Evolutionary conservation across 1,140 invertebrate genomes (phyloP).

Genomic region (Drosophila paulistorum): DNA sequence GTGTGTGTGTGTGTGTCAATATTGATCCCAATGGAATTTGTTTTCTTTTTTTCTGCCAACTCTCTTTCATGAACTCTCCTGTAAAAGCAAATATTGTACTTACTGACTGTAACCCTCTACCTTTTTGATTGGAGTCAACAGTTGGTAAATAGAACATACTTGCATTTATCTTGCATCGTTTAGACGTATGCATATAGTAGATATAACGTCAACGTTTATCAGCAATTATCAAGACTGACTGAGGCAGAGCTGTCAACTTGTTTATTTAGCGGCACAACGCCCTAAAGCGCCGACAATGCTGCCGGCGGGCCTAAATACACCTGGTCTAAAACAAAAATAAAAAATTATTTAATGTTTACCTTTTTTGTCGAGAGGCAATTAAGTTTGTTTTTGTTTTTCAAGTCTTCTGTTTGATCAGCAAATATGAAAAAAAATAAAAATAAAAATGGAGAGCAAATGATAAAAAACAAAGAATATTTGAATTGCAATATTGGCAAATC

Average conservation of each 20-base stretch:
- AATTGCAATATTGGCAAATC: constrained; percentile 6
- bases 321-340: constrained; percentile 11
- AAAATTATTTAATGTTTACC: constrained; percentile 44
- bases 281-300: constrained; percentile 34
- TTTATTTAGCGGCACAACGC: constrained; percentile 63
- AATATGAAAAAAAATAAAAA: constrained; percentile 32
- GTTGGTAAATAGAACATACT: constrained; percentile 29
- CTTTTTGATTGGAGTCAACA: constrained; percentile 70
- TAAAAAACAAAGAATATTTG: constrained; percentile 9
- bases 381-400: constrained; percentile 56
- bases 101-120: constrained; percentile 55
- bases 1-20: not conserved
- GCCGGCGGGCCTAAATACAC: constrained; percentile 22
- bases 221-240: constrained; percentile 52
- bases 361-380: constrained; percentile 56
- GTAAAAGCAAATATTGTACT: constrained; percentile 17
- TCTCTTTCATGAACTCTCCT: not conserved
- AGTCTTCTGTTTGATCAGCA: constrained; percentile 48
- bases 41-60: not conserved
- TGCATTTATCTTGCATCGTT: not conserved
- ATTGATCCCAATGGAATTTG: not conserved
- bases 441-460: constrained; percentile 31
- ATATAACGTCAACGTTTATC: constrained; percentile 57
- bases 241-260: constrained; percentile 50
- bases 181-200: constrained; percentile 9